These are phyloP conservation scores for Drosophila borborema DNA, from an alignment of 2,888 invertebrate genomes.

Conservation along the genomic window DNA sequence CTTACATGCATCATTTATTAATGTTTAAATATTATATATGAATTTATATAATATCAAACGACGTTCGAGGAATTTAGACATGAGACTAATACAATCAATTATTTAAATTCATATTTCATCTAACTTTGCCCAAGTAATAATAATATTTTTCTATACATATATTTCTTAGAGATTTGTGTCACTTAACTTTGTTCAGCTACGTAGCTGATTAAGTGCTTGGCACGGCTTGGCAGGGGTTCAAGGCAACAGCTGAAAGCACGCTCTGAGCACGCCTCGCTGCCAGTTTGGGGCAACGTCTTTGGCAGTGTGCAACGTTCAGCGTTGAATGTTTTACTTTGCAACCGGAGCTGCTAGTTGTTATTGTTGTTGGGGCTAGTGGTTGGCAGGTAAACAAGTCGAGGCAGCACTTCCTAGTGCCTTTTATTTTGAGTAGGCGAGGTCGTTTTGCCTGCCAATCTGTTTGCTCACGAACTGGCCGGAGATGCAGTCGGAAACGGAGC, in stretches of 20 bases:
- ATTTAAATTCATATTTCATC: neutral
- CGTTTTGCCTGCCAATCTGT: constrained; percentile 76
- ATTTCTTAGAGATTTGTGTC: constrained; percentile 15
- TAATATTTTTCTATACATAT: neutral
- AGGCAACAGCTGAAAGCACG: constrained; percentile 31
- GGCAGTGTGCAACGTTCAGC: constrained; percentile 37
- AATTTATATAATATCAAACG: neutral
- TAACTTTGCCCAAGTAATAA: neutral
- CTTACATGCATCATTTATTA: neutral
- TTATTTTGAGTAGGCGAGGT: constrained; percentile 62
- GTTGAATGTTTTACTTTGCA: constrained; percentile 41
- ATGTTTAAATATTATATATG: neutral
- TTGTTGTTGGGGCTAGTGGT: constrained; percentile 32
- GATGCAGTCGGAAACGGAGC: constrained; percentile 25
- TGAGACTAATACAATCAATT: neutral
- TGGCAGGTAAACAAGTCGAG: constrained; percentile 61
- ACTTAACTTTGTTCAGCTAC: constrained; percentile 12
- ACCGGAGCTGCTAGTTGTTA: constrained; percentile 31
- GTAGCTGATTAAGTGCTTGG: constrained; percentile 53
- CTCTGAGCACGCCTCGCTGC: constrained; percentile 26
- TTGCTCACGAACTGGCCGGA: constrained; percentile 65
- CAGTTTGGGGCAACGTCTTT: constrained; percentile 42
- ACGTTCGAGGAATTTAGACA: neutral
- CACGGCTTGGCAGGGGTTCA: constrained; percentile 30
- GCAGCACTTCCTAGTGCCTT: constrained; percentile 62